Conservation (phyloP, 2,888 invertebrate genomes). For the Epinotia nisella region DNA sequence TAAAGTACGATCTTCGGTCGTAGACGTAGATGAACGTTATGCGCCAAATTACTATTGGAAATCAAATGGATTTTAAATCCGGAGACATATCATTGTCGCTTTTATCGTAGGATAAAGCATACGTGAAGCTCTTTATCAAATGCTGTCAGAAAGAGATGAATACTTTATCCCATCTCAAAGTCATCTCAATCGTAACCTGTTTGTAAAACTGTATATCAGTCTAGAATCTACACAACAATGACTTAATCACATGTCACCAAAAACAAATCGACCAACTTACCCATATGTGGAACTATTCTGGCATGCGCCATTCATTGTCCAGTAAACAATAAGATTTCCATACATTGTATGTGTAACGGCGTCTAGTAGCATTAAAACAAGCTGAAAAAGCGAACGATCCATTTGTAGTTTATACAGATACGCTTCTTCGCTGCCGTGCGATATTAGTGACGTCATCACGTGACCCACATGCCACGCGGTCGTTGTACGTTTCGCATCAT, state of each 20-base stretch:
- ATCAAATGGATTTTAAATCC: too few relatives aligned
- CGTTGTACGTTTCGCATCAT: constrained; percentile 54
- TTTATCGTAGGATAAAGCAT: neutral
- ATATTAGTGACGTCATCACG: constrained; percentile 53
- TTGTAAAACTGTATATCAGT: neutral
- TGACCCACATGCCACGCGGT: constrained; percentile 57
- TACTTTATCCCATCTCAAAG: neutral
- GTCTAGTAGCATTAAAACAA: constrained; percentile 20
- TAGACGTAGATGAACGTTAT: neutral
- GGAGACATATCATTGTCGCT: neutral
- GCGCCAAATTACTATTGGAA: too few relatives aligned
- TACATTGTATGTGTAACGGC: constrained; percentile 42
- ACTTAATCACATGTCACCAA: constrained; percentile 30
- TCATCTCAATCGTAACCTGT: neutral
- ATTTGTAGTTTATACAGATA: neutral
- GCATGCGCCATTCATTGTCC: constrained; percentile 43
- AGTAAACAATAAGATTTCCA: constrained; percentile 43
- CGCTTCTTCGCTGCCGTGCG: neutral
- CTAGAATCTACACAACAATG: constrained; percentile 31
- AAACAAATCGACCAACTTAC: constrained; percentile 37
- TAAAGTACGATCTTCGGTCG: neutral
- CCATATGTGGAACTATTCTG: constrained; percentile 37
- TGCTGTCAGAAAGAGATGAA: neutral
- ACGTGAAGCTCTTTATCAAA: neutral
- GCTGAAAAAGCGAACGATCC: neutral